phyloP scores from a whole-genome alignment of 2,888 invertebrate species.

The Eupithecia vulgata region DNA sequence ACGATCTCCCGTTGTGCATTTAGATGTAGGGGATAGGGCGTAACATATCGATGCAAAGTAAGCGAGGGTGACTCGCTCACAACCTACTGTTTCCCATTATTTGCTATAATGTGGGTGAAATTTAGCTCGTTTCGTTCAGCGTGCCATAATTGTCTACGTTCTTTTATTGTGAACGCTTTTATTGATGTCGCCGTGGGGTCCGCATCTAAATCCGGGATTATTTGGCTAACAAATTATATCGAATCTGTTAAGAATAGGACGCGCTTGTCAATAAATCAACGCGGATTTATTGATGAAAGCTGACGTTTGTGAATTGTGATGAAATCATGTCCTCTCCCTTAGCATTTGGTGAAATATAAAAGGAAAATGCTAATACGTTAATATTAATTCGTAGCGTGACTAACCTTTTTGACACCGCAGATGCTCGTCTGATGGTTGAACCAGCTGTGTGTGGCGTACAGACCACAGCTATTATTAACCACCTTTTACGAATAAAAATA shows the following conservation, averaged over 20 bases:
- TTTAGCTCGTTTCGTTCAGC: conserved; percentile 76
- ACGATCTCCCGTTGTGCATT: conserved; percentile 78
- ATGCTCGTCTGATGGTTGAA: conserved; percentile 8
- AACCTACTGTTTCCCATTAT: conserved; percentile 81
- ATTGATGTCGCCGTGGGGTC: conserved; percentile 60
- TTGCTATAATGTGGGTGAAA: conserved; percentile 82
- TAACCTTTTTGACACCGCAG: conserved; percentile 31
- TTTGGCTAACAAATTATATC: conserved; percentile 83
- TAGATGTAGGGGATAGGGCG: conserved; percentile 78
- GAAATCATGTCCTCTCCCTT: conserved; percentile 56
- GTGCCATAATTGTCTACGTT: conserved; percentile 76
- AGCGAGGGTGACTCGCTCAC: conserved; percentile 68
- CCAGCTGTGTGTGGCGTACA: neutral
- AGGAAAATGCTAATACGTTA: conserved; percentile 44
- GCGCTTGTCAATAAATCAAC: conserved; percentile 80
- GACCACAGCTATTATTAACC: neutral
- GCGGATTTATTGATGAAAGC: conserved; percentile 76
- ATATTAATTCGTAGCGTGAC: conserved; percentile 40
- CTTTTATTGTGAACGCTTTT: conserved; percentile 70
- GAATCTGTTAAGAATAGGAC: conserved; percentile 80
- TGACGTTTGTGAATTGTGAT: conserved; percentile 62
- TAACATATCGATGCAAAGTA: conserved; percentile 74
- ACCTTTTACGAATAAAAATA: neutral
- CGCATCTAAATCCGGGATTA: conserved; percentile 80
- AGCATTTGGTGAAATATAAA: conserved; percentile 52